A percentile compares a stretch with the other conserved stretches of the same genome.
Evolutionary conservation across 2,888 invertebrate species (phyloP).

Genomic region (Trissoscelio sp.): DNA sequence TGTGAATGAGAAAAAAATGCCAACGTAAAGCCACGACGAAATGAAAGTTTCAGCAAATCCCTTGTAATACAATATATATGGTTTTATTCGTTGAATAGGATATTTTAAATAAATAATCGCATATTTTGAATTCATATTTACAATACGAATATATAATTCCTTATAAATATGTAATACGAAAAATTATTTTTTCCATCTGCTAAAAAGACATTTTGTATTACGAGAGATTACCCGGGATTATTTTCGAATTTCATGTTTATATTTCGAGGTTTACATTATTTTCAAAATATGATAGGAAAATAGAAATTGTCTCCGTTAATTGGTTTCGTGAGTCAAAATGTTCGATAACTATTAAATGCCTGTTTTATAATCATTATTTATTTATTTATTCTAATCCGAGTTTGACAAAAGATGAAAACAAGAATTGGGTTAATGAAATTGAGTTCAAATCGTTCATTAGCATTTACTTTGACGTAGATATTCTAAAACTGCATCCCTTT

Average conservation of each 20-base stretch:
- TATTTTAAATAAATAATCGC: too few species aligned
- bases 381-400: background rate
- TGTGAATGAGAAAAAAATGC: too few species aligned
- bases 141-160: too few species aligned
- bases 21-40: background rate
- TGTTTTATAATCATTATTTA: slow-evolving; percentile 32
- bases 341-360: slow-evolving; percentile 31
- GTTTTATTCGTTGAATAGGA: too few species aligned
- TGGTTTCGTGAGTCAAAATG: slow-evolving; percentile 17
- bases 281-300: too few species aligned
- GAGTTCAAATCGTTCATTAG: slow-evolving; percentile 13
- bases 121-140: too few species aligned
- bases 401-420: background rate
- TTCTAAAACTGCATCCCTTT: slow-evolving; percentile 21
- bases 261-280: background rate
- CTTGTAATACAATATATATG: background rate
- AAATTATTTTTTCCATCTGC: background rate
- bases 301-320: too few species aligned
- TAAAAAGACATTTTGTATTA: background rate
- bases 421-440: slow-evolving; percentile 40
- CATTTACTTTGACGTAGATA: slow-evolving; percentile 5
- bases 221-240: background rate
- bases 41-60: slow-evolving; percentile 1
- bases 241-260: background rate
- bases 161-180: too few species aligned